Evolutionary conservation across 2,888 invertebrate species (phyloP), one percentile per base, ranked within the genome.

Genomic region (Rhogogaster chlorosoma): DNA sequence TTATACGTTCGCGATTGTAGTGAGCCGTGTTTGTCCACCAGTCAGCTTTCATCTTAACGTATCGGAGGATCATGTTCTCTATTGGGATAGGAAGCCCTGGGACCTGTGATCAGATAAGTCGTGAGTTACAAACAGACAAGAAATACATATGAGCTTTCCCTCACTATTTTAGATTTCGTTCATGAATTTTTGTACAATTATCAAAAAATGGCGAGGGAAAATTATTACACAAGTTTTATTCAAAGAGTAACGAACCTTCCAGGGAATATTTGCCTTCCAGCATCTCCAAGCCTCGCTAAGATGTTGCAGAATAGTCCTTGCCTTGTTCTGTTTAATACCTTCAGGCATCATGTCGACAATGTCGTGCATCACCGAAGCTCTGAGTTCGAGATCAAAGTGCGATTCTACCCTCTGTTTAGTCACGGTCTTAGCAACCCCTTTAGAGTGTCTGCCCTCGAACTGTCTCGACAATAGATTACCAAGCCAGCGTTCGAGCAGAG

Each of bases 301-400:
- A 95, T 99, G 99, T 93, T 99, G 99, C 89, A 99, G 95, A 90
- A 99, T 99, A 3, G 99, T 99, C 89, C 99, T 96, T 0, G 99
- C 99, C 94, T 99, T 99, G 94, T 99, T 99, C 94, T 99, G 99
- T 92, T 99, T 99, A 93, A 99, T 99, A 88, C 99, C 99, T 94
- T 99, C 99, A 0, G 99, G 99, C 99, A 99, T 99, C 99, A 99
- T 99, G 92, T 99, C 99, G n/a, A 99, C 97, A 88, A 99, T 99
- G 92, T 99, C 99, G 94, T 97, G 97, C 97, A 97, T 97, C 1
- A 98, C 99, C 0, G 99, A 99, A 22, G 99, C 99, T 89, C 99
- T 96, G 91, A 99, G 94, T 94, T 99, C 99, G 89, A 99, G 95
- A 95, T 99, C 99, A 94, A 99, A 99, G 95, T 99, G 99, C 71